Evolutionary conservation across 2,113 vertebrate species (phyloP).

Genomic region (Rhombomys opimus): DNA sequence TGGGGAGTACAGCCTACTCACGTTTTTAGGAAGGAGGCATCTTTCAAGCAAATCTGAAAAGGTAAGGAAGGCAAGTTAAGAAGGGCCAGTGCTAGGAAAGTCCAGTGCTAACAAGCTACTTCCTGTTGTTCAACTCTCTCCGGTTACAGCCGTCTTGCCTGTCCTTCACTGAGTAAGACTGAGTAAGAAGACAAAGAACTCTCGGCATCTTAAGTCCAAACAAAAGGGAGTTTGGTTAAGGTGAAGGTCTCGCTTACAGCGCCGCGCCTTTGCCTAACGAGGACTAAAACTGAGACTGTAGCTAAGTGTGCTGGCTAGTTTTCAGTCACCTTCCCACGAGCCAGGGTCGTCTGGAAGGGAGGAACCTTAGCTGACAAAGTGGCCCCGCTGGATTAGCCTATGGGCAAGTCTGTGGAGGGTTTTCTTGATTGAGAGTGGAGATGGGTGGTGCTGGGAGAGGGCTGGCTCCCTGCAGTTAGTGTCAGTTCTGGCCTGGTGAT

Average conservation of each 20-base stretch:
- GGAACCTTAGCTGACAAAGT: neutral
- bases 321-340: neutral
- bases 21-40: slow-evolving; percentile 90
- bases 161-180: neutral
- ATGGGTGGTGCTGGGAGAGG: neutral
- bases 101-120: slow-evolving; percentile 23
- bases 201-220: neutral
- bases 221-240: neutral
- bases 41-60: slow-evolving; percentile 94
- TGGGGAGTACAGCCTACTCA: slow-evolving; percentile 81
- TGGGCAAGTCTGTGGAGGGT: neutral
- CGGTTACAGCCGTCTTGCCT: neutral
- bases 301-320: neutral
- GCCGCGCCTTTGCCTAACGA: neutral
- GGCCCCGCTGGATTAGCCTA: neutral
- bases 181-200: neutral
- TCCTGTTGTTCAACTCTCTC: neutral
- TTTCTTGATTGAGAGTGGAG: neutral
- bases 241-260: neutral
- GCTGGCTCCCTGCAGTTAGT: neutral
- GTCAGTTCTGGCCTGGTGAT: neutral
- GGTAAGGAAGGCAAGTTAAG: slow-evolving; percentile 58
- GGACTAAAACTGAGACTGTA: neutral
- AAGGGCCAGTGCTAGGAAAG: neutral
- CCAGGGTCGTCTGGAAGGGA: neutral